Evolutionary conservation across 2,888 invertebrate species (phyloP).

Genomic region (Sclerodermus sp.): DNA sequence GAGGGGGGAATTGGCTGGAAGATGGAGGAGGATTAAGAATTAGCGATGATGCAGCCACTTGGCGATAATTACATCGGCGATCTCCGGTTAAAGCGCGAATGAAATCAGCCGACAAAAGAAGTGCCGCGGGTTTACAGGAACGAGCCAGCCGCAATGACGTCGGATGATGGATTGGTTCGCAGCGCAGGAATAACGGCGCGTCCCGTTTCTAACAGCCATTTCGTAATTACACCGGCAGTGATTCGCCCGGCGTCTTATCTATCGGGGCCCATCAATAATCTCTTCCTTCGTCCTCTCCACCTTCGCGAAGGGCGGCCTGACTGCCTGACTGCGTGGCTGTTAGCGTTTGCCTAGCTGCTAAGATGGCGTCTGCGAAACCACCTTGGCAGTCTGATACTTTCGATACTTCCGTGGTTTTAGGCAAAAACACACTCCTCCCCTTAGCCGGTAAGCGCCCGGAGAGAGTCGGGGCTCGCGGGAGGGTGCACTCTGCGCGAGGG

Average conservation of each 20-base stretch:
- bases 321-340: too few species aligned
- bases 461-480: background rate
- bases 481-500: slow-evolving; percentile 20
- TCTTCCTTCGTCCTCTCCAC: slow-evolving; percentile 20
- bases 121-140: slow-evolving; percentile 22
- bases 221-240: slow-evolving; percentile 49
- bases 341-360: too few species aligned
- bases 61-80: slow-evolving; percentile 33
- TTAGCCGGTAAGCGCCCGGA: too few species aligned
- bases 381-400: too few species aligned
- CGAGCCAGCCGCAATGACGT: slow-evolving; percentile 24
- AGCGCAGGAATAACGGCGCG: slow-evolving; percentile 33
- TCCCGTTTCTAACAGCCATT: slow-evolving; percentile 44
- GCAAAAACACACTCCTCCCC: slow-evolving; percentile 16
- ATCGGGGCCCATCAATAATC: slow-evolving; percentile 50
- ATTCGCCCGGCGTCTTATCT: slow-evolving; percentile 47
- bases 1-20: too few species aligned
- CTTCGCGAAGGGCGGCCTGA: too few species aligned
- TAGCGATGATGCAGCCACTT: slow-evolving; percentile 19
- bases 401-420: slow-evolving; percentile 20
- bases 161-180: slow-evolving; percentile 47
- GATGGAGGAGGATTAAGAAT: too few species aligned
- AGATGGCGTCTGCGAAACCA: too few species aligned
- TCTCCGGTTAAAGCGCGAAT: slow-evolving; percentile 37
- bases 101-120: slow-evolving; percentile 32